Percentiles rank a stretch among this genome's conserved stretches.
phyloP scores from a whole-genome alignment of 2,113 vertebrate genomes.

The Microcebus griseorufus region DNA sequence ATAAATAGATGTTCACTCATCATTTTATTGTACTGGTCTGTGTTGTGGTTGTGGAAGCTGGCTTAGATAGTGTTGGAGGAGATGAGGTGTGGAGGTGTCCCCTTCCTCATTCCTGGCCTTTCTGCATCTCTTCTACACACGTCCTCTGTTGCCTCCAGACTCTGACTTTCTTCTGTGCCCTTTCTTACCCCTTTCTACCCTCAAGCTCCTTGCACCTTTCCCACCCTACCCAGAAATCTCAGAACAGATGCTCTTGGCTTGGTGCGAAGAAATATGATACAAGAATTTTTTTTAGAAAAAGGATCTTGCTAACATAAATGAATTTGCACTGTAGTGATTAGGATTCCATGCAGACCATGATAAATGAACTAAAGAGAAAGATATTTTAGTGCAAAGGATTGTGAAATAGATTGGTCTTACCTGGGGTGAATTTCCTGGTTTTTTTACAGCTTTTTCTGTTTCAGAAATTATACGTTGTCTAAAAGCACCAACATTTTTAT shows the following conservation, averaged over 20 bases:
- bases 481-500: neutral
- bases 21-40: neutral
- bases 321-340: neutral
- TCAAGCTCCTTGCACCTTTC: neutral
- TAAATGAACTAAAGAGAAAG: neutral
- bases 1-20: neutral
- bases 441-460: neutral
- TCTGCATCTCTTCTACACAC: neutral
- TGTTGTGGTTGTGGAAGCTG: neutral
- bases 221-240: neutral
- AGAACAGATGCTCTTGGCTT: neutral
- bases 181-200: neutral
- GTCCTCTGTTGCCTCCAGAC: neutral
- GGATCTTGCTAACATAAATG: neutral
- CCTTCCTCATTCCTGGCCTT: neutral
- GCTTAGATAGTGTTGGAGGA: too few species aligned
- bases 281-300: neutral
- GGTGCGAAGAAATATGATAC: neutral
- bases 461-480: neutral
- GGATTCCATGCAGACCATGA: neutral
- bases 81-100: too few species aligned
- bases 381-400: neutral
- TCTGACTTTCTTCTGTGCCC: neutral
- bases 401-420: neutral
- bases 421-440: neutral